Base-by-base conservation (phyloP, 2,797 vertebrate genomes). In the Peromyscus aztecus region DNA sequence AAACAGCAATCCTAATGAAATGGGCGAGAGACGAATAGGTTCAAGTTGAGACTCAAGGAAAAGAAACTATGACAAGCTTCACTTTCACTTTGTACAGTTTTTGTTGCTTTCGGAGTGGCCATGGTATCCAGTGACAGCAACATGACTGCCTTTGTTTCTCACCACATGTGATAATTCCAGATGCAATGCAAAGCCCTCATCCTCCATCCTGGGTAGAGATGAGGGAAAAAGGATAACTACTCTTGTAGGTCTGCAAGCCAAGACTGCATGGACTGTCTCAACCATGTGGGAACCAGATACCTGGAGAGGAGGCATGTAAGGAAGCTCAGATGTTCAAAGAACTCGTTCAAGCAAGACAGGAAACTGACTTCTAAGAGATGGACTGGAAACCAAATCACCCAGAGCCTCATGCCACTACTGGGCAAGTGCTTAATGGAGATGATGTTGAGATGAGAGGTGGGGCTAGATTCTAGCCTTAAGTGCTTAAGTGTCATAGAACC, bases 381-480 rank as follows among this genome's bases (percentile, higher is more conserved):
- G 1, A 23, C 37, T 52, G n/a, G 89, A 84, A 92, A 82, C 82
- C 80, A 78, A 91, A 94, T 96, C 95, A 78, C 89, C 27, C 3
- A 13, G 52, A 93, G 86, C 83, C 90, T 96, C 75, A 65, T 82
- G 55, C 65, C 80, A 65, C 75, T 49, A 61, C 40, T 61, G 93
- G 88, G 96, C 69, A 75, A 93, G n/a, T 52, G 40, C 85, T 97
- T 90, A 92, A 81, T 83, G 96, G 89, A 94, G 82, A 98, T 78
- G 37, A 71, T n/a, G n/a, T 10, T 69, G 17, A 69, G 34, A 69
- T 8, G 16, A 17, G 6, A 17, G 6, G 67, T 0, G 17, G 21
- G 37, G 37, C 4, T 8, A 19, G n/a, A 92, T 88, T 96, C 65
- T 59, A 46, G 65, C 69, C 14, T 55, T 55, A 55, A 16, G 52